Conservation (phyloP, 2,113 vertebrate species). For the Notechis scutatus region DNA sequence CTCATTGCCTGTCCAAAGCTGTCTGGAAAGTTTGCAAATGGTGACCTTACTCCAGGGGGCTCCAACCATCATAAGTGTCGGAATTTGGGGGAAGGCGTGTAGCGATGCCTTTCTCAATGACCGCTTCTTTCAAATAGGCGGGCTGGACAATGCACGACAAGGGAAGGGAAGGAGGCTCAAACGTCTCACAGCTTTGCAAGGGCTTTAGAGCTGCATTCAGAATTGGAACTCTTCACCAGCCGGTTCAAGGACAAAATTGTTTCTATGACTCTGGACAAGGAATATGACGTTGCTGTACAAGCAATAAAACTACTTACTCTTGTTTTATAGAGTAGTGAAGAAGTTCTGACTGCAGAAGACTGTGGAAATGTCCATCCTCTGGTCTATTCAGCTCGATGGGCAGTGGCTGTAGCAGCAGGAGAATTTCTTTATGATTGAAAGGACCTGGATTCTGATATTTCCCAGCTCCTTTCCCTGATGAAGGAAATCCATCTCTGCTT, state of each 20-base stretch:
- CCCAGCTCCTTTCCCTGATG: not conserved
- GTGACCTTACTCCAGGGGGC: no score
- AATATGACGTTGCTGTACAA: constrained; percentile 98
- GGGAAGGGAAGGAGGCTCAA: constrained; percentile 91
- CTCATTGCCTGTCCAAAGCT: no score
- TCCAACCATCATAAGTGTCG: constrained; percentile 53
- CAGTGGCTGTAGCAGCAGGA: constrained; percentile 93
- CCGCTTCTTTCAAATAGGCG: constrained; percentile 97
- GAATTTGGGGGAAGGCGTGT: constrained; percentile 99
- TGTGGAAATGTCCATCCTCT: constrained; percentile 98
- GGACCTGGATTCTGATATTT: no score
- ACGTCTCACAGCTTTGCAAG: constrained; percentile 97
- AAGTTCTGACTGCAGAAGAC: constrained; percentile 95
- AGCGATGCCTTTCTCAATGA: constrained; percentile 98
- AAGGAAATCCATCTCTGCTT: not conserved
- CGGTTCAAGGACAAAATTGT: constrained; percentile 98
- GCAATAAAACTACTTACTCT: constrained; percentile 89
- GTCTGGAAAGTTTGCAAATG: no score
- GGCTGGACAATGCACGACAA: constrained; percentile 99
- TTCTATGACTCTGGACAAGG: constrained; percentile 98
- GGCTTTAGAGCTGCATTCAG: constrained; percentile 97
- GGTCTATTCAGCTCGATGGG: constrained; percentile 96
- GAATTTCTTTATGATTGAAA: constrained; percentile 79
- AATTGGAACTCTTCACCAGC: constrained; percentile 98
- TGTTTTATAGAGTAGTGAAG: constrained; percentile 97